Evolutionary conservation across 2,113 vertebrate species (phyloP).

Genomic region (Thalassoma bifasciatum): DNA sequence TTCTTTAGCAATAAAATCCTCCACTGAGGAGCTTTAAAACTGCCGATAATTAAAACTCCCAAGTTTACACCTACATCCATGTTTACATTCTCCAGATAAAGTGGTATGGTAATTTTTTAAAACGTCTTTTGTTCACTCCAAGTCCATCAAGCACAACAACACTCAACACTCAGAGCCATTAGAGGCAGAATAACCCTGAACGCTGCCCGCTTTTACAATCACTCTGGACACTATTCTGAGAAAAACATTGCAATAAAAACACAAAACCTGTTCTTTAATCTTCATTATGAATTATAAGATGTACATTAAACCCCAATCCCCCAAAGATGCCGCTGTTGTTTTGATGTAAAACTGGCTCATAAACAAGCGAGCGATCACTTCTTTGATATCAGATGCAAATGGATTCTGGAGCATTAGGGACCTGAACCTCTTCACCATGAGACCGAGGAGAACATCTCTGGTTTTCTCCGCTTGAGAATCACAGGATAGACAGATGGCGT

Average conservation of each 20-base stretch:
- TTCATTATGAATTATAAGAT: constrained; percentile 16
- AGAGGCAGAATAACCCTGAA: background rate
- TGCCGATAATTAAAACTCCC: background rate
- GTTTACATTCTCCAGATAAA: background rate
- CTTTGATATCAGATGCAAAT: constrained; percentile 65
- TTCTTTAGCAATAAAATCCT: too few species aligned
- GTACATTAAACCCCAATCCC: constrained; percentile 6
- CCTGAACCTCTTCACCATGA: constrained; percentile 29
- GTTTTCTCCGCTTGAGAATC: constrained; percentile 45
- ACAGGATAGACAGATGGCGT: constrained; percentile 67
- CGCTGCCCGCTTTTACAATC: background rate
- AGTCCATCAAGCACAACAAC: background rate
- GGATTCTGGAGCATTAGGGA: constrained; percentile 38
- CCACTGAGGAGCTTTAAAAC: too few species aligned
- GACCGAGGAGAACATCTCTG: constrained; percentile 38
- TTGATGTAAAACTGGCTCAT: constrained; percentile 43
- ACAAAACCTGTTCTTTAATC: background rate
- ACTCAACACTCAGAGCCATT: background rate
- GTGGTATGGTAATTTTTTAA: background rate
- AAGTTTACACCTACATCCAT: background rate
- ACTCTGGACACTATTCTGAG: background rate
- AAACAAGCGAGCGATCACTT: constrained; percentile 46
- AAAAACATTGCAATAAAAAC: constrained; percentile 3
- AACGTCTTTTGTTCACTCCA: background rate
- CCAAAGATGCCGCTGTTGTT: constrained; percentile 23